Evolutionary conservation across 2,113 vertebrate genomes (phyloP).

Genomic region (Lampris megalopsis): DNA sequence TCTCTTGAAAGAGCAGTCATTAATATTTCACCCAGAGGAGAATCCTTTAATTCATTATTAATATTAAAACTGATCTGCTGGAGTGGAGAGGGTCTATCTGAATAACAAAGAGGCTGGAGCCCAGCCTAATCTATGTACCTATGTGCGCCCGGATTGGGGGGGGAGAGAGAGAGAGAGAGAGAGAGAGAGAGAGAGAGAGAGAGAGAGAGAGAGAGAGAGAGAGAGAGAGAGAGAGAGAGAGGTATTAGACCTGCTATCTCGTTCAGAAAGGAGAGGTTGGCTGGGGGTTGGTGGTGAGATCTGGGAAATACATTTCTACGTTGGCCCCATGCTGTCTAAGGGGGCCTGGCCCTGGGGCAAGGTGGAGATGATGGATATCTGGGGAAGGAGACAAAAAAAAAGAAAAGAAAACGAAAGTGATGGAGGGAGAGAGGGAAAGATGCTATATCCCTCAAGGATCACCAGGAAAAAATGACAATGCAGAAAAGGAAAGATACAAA

Average conservation of each 20-base stretch:
- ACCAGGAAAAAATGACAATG: neutral
- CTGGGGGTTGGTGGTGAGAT: conserved; percentile 11
- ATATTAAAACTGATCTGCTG: conserved; percentile 71
- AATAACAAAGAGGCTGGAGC: conserved; percentile 71
- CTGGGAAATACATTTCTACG: conserved; percentile 45
- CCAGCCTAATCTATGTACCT: conserved; percentile 44
- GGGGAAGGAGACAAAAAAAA: neutral
- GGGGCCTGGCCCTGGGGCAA: conserved; percentile 38
- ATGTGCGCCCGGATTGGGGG: neutral
- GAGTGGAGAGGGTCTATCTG: conserved; percentile 66
- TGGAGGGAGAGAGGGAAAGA: neutral
- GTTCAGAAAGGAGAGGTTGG: conserved; percentile 10
- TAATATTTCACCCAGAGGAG: conserved; percentile 76
- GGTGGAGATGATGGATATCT: conserved; percentile 10
- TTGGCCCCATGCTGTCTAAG: conserved; percentile 24
- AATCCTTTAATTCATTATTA: conserved; percentile 79
- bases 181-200: no score
- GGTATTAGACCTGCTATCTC: conserved; percentile 25
- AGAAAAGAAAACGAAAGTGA: no score
- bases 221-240: conserved; percentile 13
- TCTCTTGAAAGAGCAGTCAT: conserved; percentile 64
- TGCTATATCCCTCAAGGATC: neutral
- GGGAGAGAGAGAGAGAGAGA: no score
- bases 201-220: no score
- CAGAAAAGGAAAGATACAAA: neutral